Base-by-base conservation (phyloP, 2,113 vertebrate genomes). In the Zingel zingel region DNA sequence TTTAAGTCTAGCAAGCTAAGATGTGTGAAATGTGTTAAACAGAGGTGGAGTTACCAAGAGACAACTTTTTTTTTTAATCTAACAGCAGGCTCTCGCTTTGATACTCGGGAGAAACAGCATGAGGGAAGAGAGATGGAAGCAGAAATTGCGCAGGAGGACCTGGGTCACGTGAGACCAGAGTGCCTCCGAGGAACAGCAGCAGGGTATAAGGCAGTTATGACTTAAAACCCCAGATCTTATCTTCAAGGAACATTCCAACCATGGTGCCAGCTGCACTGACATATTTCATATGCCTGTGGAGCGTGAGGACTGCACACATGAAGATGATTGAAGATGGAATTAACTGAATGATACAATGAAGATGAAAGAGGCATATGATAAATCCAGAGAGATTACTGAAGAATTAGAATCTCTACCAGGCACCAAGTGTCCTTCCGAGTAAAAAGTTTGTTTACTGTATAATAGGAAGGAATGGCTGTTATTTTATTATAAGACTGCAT, bases 61-160 rank as follows among this genome's bases (percentile, higher is more conserved):
- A 79, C 14, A 84, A 53, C 19, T 54, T 19, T 19, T 50, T 50
- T 18, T 18, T 18, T 15, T 9, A 10, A 75, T 81, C 82, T 71
- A 75, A 77, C 86, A 86, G 82, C 85, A 87, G 80, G 79, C 13
- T 51, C 25, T 54, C 11, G 12, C 68, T 78, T 65, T 77, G 21
- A 80, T 65, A 74, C 59, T 54, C 57, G 19, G 68, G 53, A 70
- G 53, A 66, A 75, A 47, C 78, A 83, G 83, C 50, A 65, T 78
- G 62, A 75, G 74, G 71, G 65, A 72, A 3, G 59, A 59, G 56
- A 74, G 51, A 65, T 4, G 59, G 23, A 74, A 68, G 23, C 13
- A 73, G 58, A 81, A 21, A 71, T 51, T 56, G 63, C 1, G 16
- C 73, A 79, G 54, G 61, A 45, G 45, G 12, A 43, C 27, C 9